Base-by-base conservation (phyloP, 2,797 vertebrate species). In the Mormyrops boulengeri region DNA sequence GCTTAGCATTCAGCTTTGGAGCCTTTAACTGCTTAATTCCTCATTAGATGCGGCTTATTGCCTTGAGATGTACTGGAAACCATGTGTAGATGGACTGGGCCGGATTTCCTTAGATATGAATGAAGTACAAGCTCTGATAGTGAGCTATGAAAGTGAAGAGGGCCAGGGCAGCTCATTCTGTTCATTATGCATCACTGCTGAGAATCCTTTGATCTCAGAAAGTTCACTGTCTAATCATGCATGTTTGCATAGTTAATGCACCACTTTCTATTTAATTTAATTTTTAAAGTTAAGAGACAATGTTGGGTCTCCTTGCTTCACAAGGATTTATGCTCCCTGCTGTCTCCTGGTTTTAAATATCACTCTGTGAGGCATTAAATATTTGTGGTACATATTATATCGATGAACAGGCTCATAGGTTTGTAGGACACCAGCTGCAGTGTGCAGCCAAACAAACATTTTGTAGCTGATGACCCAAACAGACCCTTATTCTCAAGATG, bases 131-230 rank as follows among this genome's bases (percentile, higher is more conserved):
- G n/a, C 82, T 85, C 47, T 52, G n/a, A 85, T 49, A 85, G 82
- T 22, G 82, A 85, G 49, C 44, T 52, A 44, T 49, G 44, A 49
- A 26, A 52, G 47, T 47, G 82, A 52, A 26, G 44, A 22, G 47
- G n/a, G 47, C 82, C 82, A 14, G n/a, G 49, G 47, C 44, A 4
- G 82, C 38, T 84, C 38, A n/a, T 84, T 49, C 17, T 49, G 80
- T 85, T 85, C 49, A 52, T 85, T 26, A 85, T 85, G n/a, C 82
- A 85, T 85, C 44, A 50, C 49, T 52, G 22, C 82, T 17, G 41
- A 52, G 47, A 85, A 52, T 85, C 82, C 82, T 85, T 85, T 85
- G 82, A 85, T 85, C 82, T 85, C 82, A 85, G 44, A 50, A 49
- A 85, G 19, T 85, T 47, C 82, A 50, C 85, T 6, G 47, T 50